Evolutionary conservation across 2,797 vertebrate species (phyloP), one percentile per base, ranked within the genome.

Genomic region (Hirundo rustica): DNA sequence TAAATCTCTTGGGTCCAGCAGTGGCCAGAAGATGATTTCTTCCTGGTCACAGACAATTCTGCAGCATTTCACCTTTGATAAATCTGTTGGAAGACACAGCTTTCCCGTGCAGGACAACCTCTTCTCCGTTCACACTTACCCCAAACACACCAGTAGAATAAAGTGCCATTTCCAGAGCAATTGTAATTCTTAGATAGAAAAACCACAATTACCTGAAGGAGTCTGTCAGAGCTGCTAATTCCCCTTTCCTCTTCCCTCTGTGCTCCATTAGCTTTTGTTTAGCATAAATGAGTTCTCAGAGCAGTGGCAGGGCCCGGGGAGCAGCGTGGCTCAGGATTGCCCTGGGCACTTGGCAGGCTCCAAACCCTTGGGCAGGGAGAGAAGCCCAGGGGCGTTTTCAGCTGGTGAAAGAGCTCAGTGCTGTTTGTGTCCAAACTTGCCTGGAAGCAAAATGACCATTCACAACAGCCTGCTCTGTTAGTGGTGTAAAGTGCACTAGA

Each of bases 401-500:
- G 64, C 55, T 66, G 55, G n/a, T 85, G 62, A 93, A 72, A 85
- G 90, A 85, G 40, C 67, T 53, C 1, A 1, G 2, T 57, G 60
- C 58, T 83, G 73, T 67, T 95, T 88, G 84, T 68, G 79, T 64
- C 93, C 80, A 80, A 72, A 89, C 74, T 77, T 45, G 48, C 64
- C 83, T 57, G 51, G 50, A 54, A 88, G 66, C 70, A 89, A 88
- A 87, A 76, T 82, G 89, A 77, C 81, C 54, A 58, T 92, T 87
- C 78, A 84, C 75, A 89, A 74, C 48, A 72, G 77, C 86, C 62
- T 55, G 50, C 36, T 51, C 80, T 1, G 2, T 58, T 67, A 32
- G 36, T 66, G 67, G 55, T 44, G 48, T 71, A 65, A 93, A 95
- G 84, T 42, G 74, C 90, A 73, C 92, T 93, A 86, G 79, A 95